Evolutionary conservation across 2,888 invertebrate species (phyloP), one percentile per base, ranked within the genome.

Genomic region (Oscheius myriophilus): DNA sequence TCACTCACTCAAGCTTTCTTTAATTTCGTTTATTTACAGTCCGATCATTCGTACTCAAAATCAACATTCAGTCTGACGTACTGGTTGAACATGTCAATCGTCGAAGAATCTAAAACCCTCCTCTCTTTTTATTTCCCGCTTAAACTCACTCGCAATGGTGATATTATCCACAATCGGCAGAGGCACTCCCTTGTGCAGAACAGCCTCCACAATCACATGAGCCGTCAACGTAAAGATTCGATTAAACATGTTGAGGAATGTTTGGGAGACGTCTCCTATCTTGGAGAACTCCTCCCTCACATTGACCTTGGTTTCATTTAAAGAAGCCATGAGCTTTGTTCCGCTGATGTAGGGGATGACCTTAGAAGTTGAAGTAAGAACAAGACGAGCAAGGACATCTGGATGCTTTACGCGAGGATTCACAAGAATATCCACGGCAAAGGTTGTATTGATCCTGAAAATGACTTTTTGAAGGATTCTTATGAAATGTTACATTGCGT

Each of bases 121-220:
- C 2, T n/a, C 21, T 49, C 42, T 2, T 43, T 61, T 23, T 2
- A 25, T 6, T 49, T 46, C 25, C 46, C 16, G 11, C 46, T 11
- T 12, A 33, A 14, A 14, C 67, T 66, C 52, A 72, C 77, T 72
- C 21, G 80, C 71, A 18, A 84, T 25, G 21, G 79, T 78, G 18
- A 84, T 73, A 70, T 84, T 84, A 57, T 84, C 83, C 25, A 79
- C 69, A 9, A 75, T 68, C 1, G 84, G 84, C 52, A 84, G 74
- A 12, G 82, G 82, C 14, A 84, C 68, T 14, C 84, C 84, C 1
- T 79, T 71, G 14, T 68, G 61, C 11, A 84, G 69, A 1, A 77
- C 68, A 0, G 78, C 70, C 7, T 78, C 68, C 7, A 78, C 71
- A 0, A 76, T 54, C 16, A 78, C 67, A 25, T 76, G 68, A 26